These are phyloP conservation scores for Furnarius figulus DNA, from an alignment of 2,113 vertebrate species.

Conservation along the genomic window DNA sequence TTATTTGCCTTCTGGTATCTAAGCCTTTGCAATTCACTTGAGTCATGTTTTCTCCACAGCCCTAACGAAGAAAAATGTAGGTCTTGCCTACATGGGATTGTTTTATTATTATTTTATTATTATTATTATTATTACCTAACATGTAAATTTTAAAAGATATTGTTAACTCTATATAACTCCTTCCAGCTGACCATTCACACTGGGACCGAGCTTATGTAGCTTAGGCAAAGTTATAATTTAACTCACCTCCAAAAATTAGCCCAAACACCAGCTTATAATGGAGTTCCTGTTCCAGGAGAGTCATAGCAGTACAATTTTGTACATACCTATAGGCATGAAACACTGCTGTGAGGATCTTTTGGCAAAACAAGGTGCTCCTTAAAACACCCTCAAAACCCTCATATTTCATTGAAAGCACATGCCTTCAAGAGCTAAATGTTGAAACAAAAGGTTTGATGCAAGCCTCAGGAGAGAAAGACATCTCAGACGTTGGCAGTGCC, in stretches of 20 bases:
- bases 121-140: neutral
- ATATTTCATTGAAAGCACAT: neutral
- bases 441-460: neutral
- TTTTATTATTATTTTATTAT: neutral
- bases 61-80: constrained; percentile 22
- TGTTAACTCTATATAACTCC: neutral
- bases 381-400: neutral
- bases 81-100: constrained; percentile 36
- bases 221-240: neutral
- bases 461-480: neutral
- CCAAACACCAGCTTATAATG: neutral
- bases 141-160: neutral
- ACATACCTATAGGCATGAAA: neutral
- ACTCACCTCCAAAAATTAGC: neutral
- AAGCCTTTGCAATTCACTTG: constrained; percentile 20
- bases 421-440: neutral
- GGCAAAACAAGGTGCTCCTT: neutral
- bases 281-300: neutral
- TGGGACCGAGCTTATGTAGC: neutral
- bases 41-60: neutral
- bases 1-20: constrained; percentile 54
- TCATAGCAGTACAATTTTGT: neutral
- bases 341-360: neutral
- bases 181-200: neutral
- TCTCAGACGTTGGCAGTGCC: neutral